Evolutionary conservation across 2,113 vertebrate species (phyloP), one percentile per base, ranked within the genome.

Genomic region (Sylvietta virens): DNA sequence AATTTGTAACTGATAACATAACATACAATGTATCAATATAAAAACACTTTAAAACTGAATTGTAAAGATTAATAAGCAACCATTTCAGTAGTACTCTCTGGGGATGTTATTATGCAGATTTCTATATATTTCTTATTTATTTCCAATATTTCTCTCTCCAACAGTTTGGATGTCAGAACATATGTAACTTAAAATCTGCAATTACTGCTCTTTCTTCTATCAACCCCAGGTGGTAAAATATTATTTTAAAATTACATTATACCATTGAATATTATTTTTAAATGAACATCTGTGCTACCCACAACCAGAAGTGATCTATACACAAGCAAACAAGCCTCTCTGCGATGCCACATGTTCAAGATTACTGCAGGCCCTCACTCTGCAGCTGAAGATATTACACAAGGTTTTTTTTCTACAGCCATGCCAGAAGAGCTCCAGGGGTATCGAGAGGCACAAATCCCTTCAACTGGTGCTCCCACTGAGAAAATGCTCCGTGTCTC

Each of bases 381-480:
- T 86, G 71, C 67, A 92, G 67, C 67, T 90, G 42, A 94, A 92
- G 53, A 80, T 60, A 73, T 54, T 83, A 83, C 42, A 91, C 54
- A 80, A 71, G 37, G 20, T 27, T 73, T 83, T 69, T 69, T 67
- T 78, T 42, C n/a, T 80, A 57, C 0, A 15, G 88, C 33, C 58
- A 73, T 51, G 60, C 56, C 76, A 83, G 72, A 85, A 92, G 74
- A 88, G 76, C 88, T 86, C 47, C 67, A 64, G 82, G 88, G 82
- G 35, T 54, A 93, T 45, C 8, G 4, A 74, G 50, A 93, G 50
- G 78, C 72, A 96, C 54, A 92, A 88, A 95, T 93, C 64, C 94
- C 72, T 90, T 90, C 76, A 83, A 70, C 58, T 54, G 71, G 30
- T 62, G 27, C 16, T 77, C 58, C 88, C 60, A 73, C 81, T 53